Evolutionary conservation across 2,113 vertebrate species (phyloP).

Genomic region (Cyprinodon brontotheroides): DNA sequence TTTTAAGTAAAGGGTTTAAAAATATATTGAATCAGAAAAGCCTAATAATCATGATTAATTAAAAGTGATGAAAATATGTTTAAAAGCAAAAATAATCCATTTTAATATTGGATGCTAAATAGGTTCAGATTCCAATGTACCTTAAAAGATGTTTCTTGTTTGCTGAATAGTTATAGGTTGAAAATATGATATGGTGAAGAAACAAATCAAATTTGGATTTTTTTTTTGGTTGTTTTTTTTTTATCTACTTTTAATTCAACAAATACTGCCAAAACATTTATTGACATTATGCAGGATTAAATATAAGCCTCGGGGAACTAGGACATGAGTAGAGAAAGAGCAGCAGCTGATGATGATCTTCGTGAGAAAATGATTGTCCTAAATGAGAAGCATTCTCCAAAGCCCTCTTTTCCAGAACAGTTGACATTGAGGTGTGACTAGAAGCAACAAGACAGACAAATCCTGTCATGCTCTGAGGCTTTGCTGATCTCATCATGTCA

Average conservation of each 20-base stretch:
- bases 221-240: conserved; percentile 11
- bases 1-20: too few species aligned
- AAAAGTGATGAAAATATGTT: too few species aligned
- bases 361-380: conserved; percentile 51
- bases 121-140: neutral
- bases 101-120: neutral
- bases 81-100: neutral
- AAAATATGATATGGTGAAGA: neutral
- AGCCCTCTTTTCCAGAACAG: conserved; percentile 52
- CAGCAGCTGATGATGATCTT: conserved; percentile 54
- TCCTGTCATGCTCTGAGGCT: neutral
- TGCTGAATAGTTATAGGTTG: neutral
- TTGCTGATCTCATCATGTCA: conserved; percentile 18
- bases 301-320: conserved; percentile 4
- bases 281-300: conserved; percentile 23
- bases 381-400: conserved; percentile 52
- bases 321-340: conserved; percentile 18
- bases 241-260: conserved; percentile 23
- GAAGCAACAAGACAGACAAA: neutral
- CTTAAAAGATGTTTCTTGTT: neutral
- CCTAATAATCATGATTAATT: too few species aligned
- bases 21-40: too few species aligned
- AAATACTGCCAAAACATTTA: conserved; percentile 35
- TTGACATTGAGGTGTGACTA: conserved; percentile 10
- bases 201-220: neutral